phyloP scores from a whole-genome alignment of 2,113 vertebrate genomes.

The Daphoenositta chrysoptera region DNA sequence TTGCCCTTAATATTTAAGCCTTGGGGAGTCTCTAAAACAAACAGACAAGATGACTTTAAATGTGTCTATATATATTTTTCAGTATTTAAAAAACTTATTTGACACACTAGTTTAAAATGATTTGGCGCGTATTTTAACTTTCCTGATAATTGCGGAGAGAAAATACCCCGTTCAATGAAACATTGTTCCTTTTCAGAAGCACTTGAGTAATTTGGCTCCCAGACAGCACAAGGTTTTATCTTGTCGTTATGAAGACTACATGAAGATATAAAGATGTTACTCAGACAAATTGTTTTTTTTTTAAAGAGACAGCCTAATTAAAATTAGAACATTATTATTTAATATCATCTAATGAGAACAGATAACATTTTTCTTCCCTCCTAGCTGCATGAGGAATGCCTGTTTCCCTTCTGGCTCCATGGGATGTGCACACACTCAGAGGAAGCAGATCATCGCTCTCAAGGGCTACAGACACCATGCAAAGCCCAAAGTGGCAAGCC shows the following conservation, averaged over 20 bases:
- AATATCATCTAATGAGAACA: constrained; percentile 4
- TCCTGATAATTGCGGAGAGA: neutral
- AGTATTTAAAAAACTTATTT: neutral
- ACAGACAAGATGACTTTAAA: neutral
- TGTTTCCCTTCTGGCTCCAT: rapidly evolving
- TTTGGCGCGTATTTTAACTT: neutral
- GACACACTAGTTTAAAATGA: neutral
- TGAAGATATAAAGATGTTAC: neutral
- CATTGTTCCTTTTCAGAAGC: neutral
- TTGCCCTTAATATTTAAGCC: neutral
- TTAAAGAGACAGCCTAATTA: constrained; percentile 4
- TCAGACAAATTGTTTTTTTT: constrained; percentile 7
- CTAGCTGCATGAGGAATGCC: neutral
- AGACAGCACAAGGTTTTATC: neutral
- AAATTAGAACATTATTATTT: constrained; percentile 35
- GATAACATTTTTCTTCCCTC: neutral
- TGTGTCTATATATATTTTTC: neutral
- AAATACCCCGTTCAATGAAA: neutral
- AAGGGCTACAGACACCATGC: rapidly evolving
- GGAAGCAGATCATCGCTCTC: rapidly evolving
- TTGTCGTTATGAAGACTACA: neutral
- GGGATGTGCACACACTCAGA: neutral
- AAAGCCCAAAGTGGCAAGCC: neutral
- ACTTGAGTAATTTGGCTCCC: neutral
- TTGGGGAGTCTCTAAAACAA: neutral